These are phyloP conservation scores for Athene cunicularia DNA, from an alignment of 2,113 vertebrate genomes.

Conservation along the genomic window DNA sequence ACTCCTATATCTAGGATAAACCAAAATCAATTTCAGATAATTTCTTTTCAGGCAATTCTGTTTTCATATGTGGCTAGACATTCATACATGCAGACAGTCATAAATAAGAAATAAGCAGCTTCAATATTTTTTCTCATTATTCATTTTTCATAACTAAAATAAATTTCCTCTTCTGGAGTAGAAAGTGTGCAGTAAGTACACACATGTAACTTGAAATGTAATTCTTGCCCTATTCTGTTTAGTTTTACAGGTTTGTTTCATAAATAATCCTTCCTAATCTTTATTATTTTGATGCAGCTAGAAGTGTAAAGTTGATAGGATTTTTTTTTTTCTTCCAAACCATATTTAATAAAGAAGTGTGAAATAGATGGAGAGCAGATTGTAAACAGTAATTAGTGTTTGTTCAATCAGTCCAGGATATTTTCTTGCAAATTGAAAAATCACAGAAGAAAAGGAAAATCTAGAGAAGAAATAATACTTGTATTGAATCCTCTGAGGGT, in stretches of 20 bases:
- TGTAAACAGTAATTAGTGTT: neutral
- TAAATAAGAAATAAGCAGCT: neutral
- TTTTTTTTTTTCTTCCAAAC: neutral
- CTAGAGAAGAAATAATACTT: neutral
- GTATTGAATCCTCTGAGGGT: neutral
- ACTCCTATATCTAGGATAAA: neutral
- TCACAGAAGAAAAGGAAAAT: neutral
- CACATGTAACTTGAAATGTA: neutral
- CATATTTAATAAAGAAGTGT: neutral
- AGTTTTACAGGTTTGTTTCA: neutral
- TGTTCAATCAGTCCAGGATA: neutral
- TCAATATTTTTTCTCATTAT: neutral
- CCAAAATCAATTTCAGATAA: neutral
- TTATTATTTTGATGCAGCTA: neutral
- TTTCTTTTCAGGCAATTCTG: neutral
- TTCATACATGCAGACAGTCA: neutral
- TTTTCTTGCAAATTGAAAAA: neutral
- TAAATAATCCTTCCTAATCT: neutral
- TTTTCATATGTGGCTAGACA: neutral
- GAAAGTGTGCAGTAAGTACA: accelerated
- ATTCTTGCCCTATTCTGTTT: neutral
- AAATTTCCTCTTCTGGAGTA: neutral
- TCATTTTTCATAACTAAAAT: neutral
- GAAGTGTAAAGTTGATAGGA: neutral
- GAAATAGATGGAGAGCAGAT: neutral